Conservation (phyloP, 1,140 invertebrate genomes). For the Drosophila micromelanica region DNA sequence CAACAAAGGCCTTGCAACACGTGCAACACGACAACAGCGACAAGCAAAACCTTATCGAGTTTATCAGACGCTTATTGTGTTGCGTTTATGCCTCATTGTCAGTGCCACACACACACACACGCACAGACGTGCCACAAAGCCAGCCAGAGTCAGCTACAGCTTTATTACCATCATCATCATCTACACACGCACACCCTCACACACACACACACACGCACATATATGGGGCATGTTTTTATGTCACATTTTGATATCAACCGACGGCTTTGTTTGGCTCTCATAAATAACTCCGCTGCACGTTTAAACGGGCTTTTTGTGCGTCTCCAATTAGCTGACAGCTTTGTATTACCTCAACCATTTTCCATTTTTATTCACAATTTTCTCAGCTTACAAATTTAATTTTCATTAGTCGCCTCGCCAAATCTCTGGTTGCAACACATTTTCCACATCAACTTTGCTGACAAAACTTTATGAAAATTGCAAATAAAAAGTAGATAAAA, state of each 20-base stretch:
- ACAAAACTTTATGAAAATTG: no score
- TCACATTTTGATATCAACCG: slow-evolving; percentile 46
- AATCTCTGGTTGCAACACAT: slow-evolving; percentile 36
- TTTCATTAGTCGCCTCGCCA: slow-evolving; percentile 63
- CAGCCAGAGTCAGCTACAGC: slow-evolving; percentile 2
- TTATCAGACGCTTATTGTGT: slow-evolving; percentile 60
- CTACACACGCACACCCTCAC: slow-evolving; percentile 15
- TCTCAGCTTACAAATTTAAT: slow-evolving; percentile 68
- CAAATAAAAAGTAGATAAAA: not conserved
- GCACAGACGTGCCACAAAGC: slow-evolving; percentile 10
- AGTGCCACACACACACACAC: slow-evolving; percentile 25
- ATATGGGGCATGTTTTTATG: slow-evolving; percentile 44
- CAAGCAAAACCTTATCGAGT: slow-evolving; percentile 48
- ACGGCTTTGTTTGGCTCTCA: slow-evolving; percentile 30
- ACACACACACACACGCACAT: slow-evolving; percentile 19
- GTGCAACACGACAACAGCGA: slow-evolving; percentile 3
- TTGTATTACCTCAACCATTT: slow-evolving; percentile 11
- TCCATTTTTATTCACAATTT: slow-evolving; percentile 8
- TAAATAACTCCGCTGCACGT: slow-evolving; percentile 34
- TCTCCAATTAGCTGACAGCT: slow-evolving; percentile 44
- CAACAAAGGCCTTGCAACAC: slow-evolving; percentile 38
- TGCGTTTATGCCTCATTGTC: slow-evolving; percentile 41
- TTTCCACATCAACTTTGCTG: slow-evolving; percentile 21
- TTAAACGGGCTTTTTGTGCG: slow-evolving; percentile 27
- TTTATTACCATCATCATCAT: slow-evolving; percentile 29